Evolutionary conservation across 2,113 vertebrate species (phyloP).

Genomic region (Butorides virescens): DNA sequence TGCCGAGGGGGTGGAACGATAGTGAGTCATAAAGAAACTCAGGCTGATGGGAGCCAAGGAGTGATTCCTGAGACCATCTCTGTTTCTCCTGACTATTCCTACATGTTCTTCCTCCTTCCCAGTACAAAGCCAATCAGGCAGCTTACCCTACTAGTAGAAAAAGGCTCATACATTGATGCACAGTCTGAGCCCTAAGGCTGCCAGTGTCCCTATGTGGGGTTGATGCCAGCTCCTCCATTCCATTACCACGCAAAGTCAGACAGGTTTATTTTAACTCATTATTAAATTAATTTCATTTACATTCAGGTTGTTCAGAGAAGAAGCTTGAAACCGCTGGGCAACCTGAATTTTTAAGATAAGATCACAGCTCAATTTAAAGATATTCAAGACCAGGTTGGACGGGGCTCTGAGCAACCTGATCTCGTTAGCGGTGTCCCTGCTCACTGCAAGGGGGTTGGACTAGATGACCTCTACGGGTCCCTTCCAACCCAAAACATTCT

Average conservation of each 20-base stretch:
- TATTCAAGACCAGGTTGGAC: neutral
- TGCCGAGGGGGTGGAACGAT: neutral
- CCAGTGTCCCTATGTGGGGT: neutral
- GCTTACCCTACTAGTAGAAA: neutral
- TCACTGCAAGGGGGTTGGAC: no score
- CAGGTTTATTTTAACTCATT: neutral
- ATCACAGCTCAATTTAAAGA: neutral
- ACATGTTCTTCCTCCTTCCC: neutral
- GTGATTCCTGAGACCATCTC: neutral
- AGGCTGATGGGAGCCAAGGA: neutral
- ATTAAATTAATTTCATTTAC: neutral
- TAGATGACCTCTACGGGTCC: no score
- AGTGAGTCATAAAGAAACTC: neutral
- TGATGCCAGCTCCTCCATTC: neutral
- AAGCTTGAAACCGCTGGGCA: neutral
- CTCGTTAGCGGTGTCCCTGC: no score
- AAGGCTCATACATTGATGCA: neutral
- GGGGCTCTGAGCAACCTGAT: no score
- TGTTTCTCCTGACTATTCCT: neutral
- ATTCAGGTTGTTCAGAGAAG: neutral
- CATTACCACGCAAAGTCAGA: neutral
- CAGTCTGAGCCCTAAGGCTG: neutral
- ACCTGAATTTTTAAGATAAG: neutral
- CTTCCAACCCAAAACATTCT: no score
- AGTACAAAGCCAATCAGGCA: neutral